phyloP scores from a whole-genome alignment of 2,888 invertebrate genomes.

The Proisotoma minuta region DNA sequence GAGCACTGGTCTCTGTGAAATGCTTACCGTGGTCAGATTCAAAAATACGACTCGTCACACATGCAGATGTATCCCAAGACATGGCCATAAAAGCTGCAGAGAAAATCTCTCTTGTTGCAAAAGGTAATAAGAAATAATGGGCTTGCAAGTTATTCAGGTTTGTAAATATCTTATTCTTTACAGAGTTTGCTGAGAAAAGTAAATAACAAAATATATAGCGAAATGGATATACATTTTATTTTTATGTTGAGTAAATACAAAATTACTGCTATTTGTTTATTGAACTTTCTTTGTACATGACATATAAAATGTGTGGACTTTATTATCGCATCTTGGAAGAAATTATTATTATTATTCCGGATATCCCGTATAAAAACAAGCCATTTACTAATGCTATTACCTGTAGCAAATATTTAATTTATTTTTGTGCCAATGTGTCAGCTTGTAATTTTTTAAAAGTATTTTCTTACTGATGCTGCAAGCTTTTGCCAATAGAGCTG shows the following conservation, averaged over 20 bases:
- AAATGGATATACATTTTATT: not conserved
- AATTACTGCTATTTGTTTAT: not conserved
- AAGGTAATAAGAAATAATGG: slow-evolving; percentile 19
- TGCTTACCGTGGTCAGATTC: slow-evolving; percentile 57
- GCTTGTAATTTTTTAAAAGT: not conserved
- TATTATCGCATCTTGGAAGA: not conserved
- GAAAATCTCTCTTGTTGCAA: slow-evolving; percentile 62
- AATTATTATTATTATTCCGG: slow-evolving; percentile 20
- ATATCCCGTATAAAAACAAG: slow-evolving; percentile 24
- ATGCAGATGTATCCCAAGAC: slow-evolving; percentile 56
- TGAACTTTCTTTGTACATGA: not conserved
- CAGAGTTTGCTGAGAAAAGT: not conserved
- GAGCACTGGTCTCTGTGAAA: slow-evolving; percentile 26
- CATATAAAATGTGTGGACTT: not conserved
- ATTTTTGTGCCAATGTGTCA: not conserved
- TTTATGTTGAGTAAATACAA: not conserved
- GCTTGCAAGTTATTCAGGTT: not conserved
- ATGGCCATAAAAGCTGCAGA: slow-evolving; percentile 64
- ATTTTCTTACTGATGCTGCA: slow-evolving; percentile 18
- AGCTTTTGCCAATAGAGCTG: slow-evolving; percentile 29
- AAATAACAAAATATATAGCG: not conserved
- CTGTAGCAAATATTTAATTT: slow-evolving; percentile 7
- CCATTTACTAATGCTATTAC: slow-evolving; percentile 25
- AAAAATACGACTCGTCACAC: slow-evolving; percentile 64
- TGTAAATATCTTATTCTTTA: not conserved